These are phyloP conservation scores for Lepeophtheirus nordmannii DNA, from an alignment of 2,888 invertebrate species.

Conservation along the genomic window DNA sequence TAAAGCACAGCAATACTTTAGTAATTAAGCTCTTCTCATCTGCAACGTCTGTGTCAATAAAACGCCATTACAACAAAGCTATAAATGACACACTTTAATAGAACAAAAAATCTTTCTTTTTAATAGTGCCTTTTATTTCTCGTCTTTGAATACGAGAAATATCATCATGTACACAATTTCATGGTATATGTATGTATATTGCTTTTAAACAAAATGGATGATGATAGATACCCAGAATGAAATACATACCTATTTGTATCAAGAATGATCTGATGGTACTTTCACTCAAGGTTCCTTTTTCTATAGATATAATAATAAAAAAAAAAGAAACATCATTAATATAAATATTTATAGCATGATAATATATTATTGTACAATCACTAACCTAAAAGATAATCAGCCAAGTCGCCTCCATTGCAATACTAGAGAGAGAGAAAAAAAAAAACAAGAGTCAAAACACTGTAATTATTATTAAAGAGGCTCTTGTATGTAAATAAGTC, in stretches of 20 bases:
- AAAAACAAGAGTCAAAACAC: too few species aligned
- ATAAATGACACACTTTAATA: too few species aligned
- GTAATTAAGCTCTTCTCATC: slow-evolving; percentile 22
- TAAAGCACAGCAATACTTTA: slow-evolving; percentile 16
- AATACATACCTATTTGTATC: slow-evolving; percentile 61
- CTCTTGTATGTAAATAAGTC: slow-evolving; percentile 22
- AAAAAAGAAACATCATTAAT: background rate
- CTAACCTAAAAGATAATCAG: slow-evolving; percentile 76
- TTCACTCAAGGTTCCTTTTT: slow-evolving; percentile 87
- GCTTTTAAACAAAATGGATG: too few species aligned
- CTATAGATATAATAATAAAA: slow-evolving; percentile 36
- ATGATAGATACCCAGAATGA: too few species aligned
- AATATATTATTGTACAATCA: slow-evolving; percentile 24
- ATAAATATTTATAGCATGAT: background rate
- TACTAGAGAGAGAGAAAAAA: slow-evolving; percentile 46
- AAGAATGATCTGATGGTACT: slow-evolving; percentile 90
- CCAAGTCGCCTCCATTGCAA: slow-evolving; percentile 97
- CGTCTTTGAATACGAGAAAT: too few species aligned
- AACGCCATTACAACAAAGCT: too few species aligned
- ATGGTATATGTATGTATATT: too few species aligned
- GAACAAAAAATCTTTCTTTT: too few species aligned
- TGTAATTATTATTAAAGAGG: too few species aligned
- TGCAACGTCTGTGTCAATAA: background rate
- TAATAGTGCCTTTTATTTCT: too few species aligned
- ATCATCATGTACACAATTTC: too few species aligned